Percentiles rank a stretch among this genome's conserved stretches.
Conservation (phyloP, 2,113 vertebrate genomes). For the Columba livia region DNA sequence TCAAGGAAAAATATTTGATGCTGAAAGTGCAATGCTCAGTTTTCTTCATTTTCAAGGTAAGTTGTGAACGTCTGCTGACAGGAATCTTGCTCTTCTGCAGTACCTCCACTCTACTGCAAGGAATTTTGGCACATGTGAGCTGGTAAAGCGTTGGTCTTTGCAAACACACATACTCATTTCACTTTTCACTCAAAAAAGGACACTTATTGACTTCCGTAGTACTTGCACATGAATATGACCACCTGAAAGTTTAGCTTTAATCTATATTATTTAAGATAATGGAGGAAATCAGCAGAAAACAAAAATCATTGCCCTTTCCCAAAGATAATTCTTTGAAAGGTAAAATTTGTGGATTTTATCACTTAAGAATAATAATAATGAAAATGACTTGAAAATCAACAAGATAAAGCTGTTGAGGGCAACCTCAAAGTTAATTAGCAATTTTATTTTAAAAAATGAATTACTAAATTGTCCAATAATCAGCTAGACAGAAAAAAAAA, state of each 20-base stretch:
- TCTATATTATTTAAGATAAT: not conserved
- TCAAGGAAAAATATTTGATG: not conserved
- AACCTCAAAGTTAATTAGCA: not conserved
- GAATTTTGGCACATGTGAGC: not conserved
- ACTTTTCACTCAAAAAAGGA: rapidly evolving
- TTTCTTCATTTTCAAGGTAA: not conserved
- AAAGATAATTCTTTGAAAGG: not conserved
- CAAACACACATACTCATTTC: not conserved
- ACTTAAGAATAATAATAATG: not conserved
- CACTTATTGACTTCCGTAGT: rapidly evolving
- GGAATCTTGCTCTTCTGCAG: not conserved
- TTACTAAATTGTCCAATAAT: not conserved
- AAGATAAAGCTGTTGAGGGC: not conserved
- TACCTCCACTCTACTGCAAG: not conserved
- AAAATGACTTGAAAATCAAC: not conserved
- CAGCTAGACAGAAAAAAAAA: not conserved
- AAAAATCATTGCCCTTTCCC: not conserved
- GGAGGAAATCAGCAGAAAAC: not conserved
- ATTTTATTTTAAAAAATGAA: not conserved
- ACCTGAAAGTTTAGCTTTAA: not conserved
- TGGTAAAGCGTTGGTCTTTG: rapidly evolving
- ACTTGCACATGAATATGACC: not conserved
- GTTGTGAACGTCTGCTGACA: not conserved
- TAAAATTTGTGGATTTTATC: not conserved
- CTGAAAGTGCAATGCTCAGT: not conserved